A percentile compares a stretch with the other conserved stretches of the same genome.
Conservation (phyloP, 2,888 invertebrate genomes). For the Apocheima hispidaria region DNA sequence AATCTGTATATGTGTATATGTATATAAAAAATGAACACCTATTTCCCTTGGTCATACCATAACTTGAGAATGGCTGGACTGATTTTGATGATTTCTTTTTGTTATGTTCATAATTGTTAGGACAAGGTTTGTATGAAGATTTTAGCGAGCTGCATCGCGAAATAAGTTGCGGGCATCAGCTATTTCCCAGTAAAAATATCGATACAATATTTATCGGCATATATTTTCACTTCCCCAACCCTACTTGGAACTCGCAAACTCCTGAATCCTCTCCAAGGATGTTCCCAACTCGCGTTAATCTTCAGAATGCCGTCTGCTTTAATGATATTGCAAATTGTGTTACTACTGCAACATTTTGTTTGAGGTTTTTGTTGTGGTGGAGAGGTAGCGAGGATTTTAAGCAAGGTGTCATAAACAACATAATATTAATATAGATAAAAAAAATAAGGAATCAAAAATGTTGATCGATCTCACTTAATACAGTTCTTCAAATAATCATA, state of each 20-base stretch:
- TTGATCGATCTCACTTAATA: too few relatives aligned
- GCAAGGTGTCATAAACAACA: not conserved
- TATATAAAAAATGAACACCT: not conserved
- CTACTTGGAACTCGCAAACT: conserved; percentile 27
- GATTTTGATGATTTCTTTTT: too few relatives aligned
- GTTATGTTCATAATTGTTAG: too few relatives aligned
- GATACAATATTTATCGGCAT: not conserved
- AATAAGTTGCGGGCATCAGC: too few relatives aligned
- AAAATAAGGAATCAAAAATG: not conserved
- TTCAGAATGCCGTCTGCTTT: conserved; percentile 57
- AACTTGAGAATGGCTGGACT: too few relatives aligned
- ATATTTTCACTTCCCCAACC: not conserved
- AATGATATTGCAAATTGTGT: conserved; percentile 75
- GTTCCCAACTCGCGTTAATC: conserved; percentile 64
- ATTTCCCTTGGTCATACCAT: too few relatives aligned
- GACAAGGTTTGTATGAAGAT: too few relatives aligned
- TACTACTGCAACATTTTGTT: conserved; percentile 53
- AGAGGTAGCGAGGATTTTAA: conserved; percentile 1
- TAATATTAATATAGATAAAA: not conserved
- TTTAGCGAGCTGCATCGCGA: too few relatives aligned
- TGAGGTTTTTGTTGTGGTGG: conserved; percentile 16
- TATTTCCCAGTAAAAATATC: not conserved
- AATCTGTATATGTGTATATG: too few relatives aligned
- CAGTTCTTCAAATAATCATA: too few relatives aligned
- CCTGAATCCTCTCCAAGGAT: conserved; percentile 31